phyloP scores from a whole-genome alignment of 2,797 vertebrate species.

The Myotis vivesi region DNA sequence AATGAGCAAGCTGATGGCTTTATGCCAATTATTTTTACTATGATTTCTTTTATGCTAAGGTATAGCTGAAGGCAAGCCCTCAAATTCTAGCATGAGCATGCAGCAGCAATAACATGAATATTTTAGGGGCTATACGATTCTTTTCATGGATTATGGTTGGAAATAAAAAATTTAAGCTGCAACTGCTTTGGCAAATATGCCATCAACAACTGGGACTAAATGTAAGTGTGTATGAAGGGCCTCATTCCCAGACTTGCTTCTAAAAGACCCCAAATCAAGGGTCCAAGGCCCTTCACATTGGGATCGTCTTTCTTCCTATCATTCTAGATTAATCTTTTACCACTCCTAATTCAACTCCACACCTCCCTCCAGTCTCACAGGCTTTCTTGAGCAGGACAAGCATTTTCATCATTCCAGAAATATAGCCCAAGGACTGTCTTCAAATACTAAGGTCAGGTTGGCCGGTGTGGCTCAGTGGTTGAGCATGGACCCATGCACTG shows the following conservation, averaged over 20 bases:
- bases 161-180: constrained; percentile 66
- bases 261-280: not conserved
- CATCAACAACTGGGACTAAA: constrained; percentile 15
- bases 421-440: not conserved
- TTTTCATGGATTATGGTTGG: constrained; percentile 59
- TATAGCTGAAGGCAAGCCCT: constrained; percentile 73
- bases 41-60: constrained; percentile 74
- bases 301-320: not conserved
- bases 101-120: constrained; percentile 66
- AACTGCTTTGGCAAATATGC: constrained; percentile 50
- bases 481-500: too few relatives aligned
- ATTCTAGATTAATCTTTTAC: not conserved
- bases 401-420: not conserved
- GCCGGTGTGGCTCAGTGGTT: too few relatives aligned
- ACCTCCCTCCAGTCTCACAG: not conserved
- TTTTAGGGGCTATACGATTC: constrained; percentile 62
- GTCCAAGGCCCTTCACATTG: not conserved
- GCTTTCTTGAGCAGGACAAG: not conserved
- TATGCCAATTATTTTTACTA: constrained; percentile 76
- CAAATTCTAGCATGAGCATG: constrained; percentile 60
- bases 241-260: not conserved
- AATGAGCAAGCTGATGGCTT: constrained; percentile 73
- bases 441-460: not conserved
- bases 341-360: not conserved
- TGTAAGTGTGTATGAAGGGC: not conserved